Evolutionary conservation across 2,888 invertebrate species (phyloP).

Genomic region (Heliconius hortense): DNA sequence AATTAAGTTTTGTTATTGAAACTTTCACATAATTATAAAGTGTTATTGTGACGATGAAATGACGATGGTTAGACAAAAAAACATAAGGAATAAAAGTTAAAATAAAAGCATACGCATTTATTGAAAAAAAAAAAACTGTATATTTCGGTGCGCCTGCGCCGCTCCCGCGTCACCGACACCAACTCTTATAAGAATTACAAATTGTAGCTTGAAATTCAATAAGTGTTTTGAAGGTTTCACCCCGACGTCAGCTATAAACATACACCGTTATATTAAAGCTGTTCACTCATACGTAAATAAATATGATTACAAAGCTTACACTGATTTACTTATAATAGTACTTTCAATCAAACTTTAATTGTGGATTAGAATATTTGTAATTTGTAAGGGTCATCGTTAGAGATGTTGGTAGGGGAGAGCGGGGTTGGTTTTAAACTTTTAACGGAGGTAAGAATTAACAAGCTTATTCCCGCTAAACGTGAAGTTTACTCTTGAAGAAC

Average conservation of each 20-base stretch:
- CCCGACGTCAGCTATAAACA: slow-evolving; percentile 38
- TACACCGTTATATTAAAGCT: slow-evolving; percentile 45
- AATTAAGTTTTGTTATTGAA: not conserved
- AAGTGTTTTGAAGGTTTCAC: slow-evolving; percentile 52
- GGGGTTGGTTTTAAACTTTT: too few species aligned
- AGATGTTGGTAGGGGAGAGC: not conserved
- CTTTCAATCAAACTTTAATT: not conserved
- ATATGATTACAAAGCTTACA: not conserved
- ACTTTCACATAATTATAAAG: too few species aligned
- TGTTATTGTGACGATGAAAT: too few species aligned
- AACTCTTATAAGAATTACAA: slow-evolving; percentile 55
- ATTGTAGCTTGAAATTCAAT: slow-evolving; percentile 56
- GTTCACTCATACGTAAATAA: not conserved
- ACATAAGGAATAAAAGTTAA: slow-evolving; percentile 5
- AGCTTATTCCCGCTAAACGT: too few species aligned
- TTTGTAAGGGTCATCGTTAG: not conserved
- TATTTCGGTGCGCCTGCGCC: slow-evolving; percentile 34
- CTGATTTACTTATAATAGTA: not conserved
- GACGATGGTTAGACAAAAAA: not conserved
- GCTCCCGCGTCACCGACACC: slow-evolving; percentile 43
- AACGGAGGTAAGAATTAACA: too few species aligned
- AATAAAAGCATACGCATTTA: slow-evolving; percentile 26
- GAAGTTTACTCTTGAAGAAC: too few species aligned
- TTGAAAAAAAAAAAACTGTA: slow-evolving; percentile 37
- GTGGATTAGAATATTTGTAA: not conserved